Base-by-base conservation (phyloP, 2,888 invertebrate species). In the Mythimna vitellina region DNA sequence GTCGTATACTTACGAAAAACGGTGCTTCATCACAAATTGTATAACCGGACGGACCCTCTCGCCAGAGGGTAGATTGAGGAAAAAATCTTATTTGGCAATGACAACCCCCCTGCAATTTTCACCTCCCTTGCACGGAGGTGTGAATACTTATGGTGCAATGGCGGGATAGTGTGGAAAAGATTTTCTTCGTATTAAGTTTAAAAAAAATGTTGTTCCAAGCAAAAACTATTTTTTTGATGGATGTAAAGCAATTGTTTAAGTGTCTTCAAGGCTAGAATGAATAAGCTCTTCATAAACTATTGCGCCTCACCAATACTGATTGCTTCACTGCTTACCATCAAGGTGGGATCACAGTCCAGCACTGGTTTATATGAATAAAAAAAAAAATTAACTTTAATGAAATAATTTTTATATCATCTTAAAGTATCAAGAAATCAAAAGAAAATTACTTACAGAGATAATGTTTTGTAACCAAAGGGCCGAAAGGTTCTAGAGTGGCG, bases 31-130 rank as follows among this genome's bases (percentile, higher is more conserved):
- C 91, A 85, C 91, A 93, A 94, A 94, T 94, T 92, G 92, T 93
- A 93, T 93, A 92, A 92, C 92, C 91, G 92, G 90, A 92, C 88
- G 88, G 81, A 87, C 85, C 87, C 87, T 85, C 76, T 60, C 67
- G 78, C 81, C 87, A 12, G 68, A 69, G 80, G 80, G 89, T 88
- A 91, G 93, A 93, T 94, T 93, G 94, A 94, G 96, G 94, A 94
- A 95, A 93, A 95, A 96, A 95, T 96, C 95, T 95, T 95, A 96
- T 95, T 96, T 93, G 93, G 92, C 91, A 89, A 88, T 93, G 93
- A 92, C 91, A 89, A 87, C 89, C 93, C 94, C 91, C 91, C 80
- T 84, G 90, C 93, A 90, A 93, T 95, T 92, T 91, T 81, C 94
- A 93, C 95, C 92, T 92, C 92, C 92, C 92, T 86, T 49, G 70